Evolutionary conservation across 2,113 vertebrate species (phyloP).

Genomic region (Nibea albiflora): DNA sequence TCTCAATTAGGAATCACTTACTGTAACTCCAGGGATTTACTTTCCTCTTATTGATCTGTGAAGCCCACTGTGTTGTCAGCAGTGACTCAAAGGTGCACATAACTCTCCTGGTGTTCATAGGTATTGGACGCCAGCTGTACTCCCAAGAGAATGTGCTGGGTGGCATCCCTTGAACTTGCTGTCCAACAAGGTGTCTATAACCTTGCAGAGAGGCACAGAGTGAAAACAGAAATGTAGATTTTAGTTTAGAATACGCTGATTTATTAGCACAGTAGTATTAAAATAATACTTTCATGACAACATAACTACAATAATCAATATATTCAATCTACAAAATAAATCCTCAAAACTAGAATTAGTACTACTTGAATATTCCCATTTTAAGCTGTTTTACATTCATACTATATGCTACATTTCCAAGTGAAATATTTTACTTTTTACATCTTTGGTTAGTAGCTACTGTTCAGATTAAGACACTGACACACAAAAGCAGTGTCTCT

Average conservation of each 20-base stretch:
- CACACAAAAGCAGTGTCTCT: not conserved
- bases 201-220: not conserved
- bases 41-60: slow-evolving; percentile 26
- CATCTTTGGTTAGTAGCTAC: no score
- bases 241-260: not conserved
- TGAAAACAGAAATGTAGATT: not conserved
- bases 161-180: not conserved
- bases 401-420: no score
- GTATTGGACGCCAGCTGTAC: not conserved
- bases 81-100: slow-evolving; percentile 1
- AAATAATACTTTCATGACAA: not conserved
- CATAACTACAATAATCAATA: no score
- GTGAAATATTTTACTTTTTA: not conserved
- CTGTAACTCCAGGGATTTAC: slow-evolving; percentile 14
- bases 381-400: not conserved
- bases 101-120: not conserved
- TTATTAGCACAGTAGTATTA: no score
- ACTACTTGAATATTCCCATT: not conserved
- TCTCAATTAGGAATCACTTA: slow-evolving; percentile 25
- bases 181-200: not conserved
- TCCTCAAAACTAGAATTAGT: no score
- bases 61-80: slow-evolving; percentile 11
- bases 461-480: no score
- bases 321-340: not conserved
- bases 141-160: not conserved